phyloP scores from a whole-genome alignment of 2,113 vertebrate genomes.

The Psephotus haematonotus region DNA sequence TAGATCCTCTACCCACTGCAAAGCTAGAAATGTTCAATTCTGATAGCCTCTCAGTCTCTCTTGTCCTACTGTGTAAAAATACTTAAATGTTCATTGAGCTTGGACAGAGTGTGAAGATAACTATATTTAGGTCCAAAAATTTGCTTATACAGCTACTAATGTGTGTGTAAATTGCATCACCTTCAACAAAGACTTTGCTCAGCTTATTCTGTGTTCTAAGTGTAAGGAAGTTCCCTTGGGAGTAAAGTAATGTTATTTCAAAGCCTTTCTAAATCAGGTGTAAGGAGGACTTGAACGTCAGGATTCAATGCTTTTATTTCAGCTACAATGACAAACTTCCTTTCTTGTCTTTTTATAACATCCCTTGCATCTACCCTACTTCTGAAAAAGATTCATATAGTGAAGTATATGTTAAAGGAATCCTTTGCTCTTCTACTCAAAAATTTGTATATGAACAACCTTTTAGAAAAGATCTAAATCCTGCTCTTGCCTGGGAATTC shows the following conservation, averaged over 20 bases:
- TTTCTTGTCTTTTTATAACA: background rate
- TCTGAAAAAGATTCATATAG: background rate
- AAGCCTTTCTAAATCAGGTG: background rate
- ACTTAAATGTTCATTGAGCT: conserved; percentile 17
- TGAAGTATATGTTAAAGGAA: background rate
- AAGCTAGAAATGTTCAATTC: background rate
- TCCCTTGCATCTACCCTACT: background rate
- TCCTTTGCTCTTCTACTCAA: background rate
- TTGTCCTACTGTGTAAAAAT: background rate
- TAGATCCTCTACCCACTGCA: background rate
- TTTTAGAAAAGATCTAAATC: background rate
- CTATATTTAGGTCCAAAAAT: background rate
- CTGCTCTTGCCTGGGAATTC: background rate
- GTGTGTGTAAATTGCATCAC: background rate
- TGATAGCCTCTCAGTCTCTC: background rate
- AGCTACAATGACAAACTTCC: background rate
- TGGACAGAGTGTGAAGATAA: background rate
- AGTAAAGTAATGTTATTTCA: background rate
- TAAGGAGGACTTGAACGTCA: background rate
- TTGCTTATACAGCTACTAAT: background rate
- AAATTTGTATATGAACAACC: background rate
- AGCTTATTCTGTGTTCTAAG: background rate
- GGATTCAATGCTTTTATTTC: background rate
- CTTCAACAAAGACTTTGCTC: background rate
- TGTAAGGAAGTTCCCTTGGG: background rate